Evolutionary conservation across 2,888 invertebrate genomes (phyloP).

Genomic region (Escarpia spicata): DNA sequence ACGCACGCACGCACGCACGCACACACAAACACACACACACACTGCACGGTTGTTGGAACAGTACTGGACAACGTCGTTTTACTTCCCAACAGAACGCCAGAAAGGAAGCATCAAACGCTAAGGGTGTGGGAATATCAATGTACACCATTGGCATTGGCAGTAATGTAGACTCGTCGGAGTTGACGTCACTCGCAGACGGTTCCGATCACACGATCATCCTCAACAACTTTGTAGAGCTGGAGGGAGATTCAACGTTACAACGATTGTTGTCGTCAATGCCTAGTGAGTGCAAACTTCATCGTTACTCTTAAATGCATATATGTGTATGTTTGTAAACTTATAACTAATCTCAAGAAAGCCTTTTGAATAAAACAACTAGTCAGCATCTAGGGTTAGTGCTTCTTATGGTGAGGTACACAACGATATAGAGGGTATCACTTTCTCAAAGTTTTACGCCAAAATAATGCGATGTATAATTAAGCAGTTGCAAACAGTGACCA

Average conservation of each 20-base stretch:
- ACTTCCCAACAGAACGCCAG: not conserved
- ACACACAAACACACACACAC: no score
- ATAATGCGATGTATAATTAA: not conserved
- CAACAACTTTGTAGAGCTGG: not conserved
- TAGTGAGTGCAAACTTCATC: not conserved
- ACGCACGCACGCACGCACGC: no score
- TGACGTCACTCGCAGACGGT: not conserved
- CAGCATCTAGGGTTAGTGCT: no score
- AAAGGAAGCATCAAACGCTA: not conserved
- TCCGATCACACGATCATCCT: not conserved
- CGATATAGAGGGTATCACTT: no score
- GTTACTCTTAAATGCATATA: no score
- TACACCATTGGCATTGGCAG: not conserved
- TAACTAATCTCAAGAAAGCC: no score
- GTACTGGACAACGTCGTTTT: no score
- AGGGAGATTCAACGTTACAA: not conserved
- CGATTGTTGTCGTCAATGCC: slow-evolving; percentile 1
- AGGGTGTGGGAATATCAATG: not conserved
- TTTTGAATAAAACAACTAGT: no score
- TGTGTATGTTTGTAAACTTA: no score
- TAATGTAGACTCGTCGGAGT: not conserved
- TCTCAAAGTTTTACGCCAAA: not conserved
- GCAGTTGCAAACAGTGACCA: not conserved
- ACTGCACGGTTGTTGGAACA: no score
- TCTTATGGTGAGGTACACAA: no score